phyloP scores from a whole-genome alignment of 2,888 invertebrate genomes.

The Euproctis similis region DNA sequence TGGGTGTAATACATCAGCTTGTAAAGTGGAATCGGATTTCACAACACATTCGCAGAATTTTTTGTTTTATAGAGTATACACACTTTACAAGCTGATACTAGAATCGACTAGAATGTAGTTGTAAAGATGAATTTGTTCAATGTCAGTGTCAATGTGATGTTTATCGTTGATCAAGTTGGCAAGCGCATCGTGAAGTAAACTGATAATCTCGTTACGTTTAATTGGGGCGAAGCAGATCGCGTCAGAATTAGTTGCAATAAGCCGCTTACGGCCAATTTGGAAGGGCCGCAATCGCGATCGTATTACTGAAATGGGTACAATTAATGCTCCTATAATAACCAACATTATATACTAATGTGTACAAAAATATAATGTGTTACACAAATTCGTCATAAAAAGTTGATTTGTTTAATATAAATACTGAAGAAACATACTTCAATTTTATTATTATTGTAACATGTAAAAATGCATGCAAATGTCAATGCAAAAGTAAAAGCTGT shows the following conservation, averaged over 20 bases:
- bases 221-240: constrained; percentile 23
- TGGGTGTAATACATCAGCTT: no score
- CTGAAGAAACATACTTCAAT: no score
- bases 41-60: no score
- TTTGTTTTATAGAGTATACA: no score
- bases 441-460: no score
- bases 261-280: constrained; percentile 34
- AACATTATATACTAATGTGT: no score
- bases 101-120: not conserved
- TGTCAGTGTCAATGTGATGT: constrained; percentile 9
- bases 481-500: no score
- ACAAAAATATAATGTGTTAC: no score
- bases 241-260: constrained; percentile 32
- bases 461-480: no score
- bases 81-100: constrained; percentile 6
- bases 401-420: no score
- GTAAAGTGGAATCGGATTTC: no score
- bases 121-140: constrained; percentile 1
- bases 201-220: constrained; percentile 32
- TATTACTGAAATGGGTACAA: constrained; percentile 20
- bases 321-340: constrained; percentile 19
- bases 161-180: constrained; percentile 6
- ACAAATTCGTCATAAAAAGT: no score
- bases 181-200: constrained; percentile 19
- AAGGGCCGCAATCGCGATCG: constrained; percentile 22